Conservation (phyloP, 2,888 invertebrate species). For the Cremastinae sp. region DNA sequence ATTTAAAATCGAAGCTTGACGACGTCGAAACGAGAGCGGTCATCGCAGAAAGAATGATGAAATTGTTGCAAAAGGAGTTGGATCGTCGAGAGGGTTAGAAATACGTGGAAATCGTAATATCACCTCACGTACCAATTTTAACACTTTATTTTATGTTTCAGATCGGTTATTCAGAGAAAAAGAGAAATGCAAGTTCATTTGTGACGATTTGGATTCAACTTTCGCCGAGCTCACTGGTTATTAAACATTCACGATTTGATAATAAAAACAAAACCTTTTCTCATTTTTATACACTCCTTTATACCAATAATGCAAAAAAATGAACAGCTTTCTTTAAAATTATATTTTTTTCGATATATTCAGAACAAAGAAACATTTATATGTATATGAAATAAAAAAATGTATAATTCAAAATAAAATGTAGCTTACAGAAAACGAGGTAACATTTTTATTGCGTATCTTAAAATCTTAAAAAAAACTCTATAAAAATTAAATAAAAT, state of each 20-base stretch:
- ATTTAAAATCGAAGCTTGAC: constrained; percentile 71
- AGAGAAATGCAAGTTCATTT: constrained; percentile 90
- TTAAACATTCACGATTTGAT: constrained; percentile 76
- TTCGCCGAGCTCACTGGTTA: constrained; percentile 88
- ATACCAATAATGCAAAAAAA: background rate
- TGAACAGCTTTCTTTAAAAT: background rate
- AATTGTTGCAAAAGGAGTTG: constrained; percentile 87
- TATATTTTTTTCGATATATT: background rate
- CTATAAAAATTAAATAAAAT: constrained; percentile 25
- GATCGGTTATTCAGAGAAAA: constrained; percentile 91
- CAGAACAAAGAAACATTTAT: constrained; percentile 9
- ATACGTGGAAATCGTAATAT: no score
- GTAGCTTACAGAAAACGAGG: no score
- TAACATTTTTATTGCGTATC: no score
- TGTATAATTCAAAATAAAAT: no score
- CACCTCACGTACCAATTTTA: no score
- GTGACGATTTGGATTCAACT: constrained; percentile 88
- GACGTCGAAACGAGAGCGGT: constrained; percentile 85
- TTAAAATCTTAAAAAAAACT: no score
- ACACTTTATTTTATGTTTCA: constrained; percentile 82
- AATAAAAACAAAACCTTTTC: constrained; percentile 13
- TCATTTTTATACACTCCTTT: constrained; percentile 52
- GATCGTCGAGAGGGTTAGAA: constrained; percentile 87
- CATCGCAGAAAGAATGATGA: constrained; percentile 86
- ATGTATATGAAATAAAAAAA: background rate